Evolutionary conservation across 1,140 invertebrate species (phyloP).

Genomic region (Drosophila lacteicornis): DNA sequence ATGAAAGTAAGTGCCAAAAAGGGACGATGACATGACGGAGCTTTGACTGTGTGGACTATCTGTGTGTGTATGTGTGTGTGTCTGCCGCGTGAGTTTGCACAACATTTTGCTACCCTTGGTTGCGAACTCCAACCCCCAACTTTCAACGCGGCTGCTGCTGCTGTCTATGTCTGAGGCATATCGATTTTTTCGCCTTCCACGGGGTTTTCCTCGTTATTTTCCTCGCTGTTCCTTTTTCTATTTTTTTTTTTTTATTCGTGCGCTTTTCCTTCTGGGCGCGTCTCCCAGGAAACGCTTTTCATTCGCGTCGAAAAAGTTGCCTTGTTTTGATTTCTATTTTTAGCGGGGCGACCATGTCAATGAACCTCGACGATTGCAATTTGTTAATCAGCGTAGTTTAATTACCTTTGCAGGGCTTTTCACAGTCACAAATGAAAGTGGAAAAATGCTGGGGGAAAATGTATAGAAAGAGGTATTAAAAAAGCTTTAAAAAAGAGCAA

Average conservation of each 20-base stretch:
- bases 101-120: conserved; percentile 79
- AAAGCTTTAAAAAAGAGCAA: neutral
- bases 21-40: conserved; percentile 51
- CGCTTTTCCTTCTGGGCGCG: conserved; percentile 59
- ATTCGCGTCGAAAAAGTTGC: conserved; percentile 46
- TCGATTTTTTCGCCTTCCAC: conserved; percentile 74
- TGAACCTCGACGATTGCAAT: conserved; percentile 50
- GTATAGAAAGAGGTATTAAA: neutral
- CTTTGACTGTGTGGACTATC: conserved; percentile 8
- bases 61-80: conserved; percentile 31
- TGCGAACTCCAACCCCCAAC: conserved; percentile 52
- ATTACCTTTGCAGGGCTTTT: conserved; percentile 33
- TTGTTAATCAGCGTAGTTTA: conserved; percentile 37
- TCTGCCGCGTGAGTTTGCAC: conserved; percentile 64
- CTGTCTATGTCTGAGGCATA: conserved; percentile 78
- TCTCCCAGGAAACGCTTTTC: conserved; percentile 63
- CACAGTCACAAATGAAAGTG: neutral
- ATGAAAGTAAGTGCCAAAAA: conserved; percentile 72
- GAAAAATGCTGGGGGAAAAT: neutral
- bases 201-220: conserved; percentile 34
- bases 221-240: conserved; percentile 2
- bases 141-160: conserved; percentile 39
- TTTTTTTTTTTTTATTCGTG: conserved; percentile 11
- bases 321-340: conserved; percentile 65
- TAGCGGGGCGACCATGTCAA: conserved; percentile 42